These are phyloP conservation scores for Pinctada fucata DNA, from an alignment of 2,888 invertebrate species.

Conservation along the genomic window DNA sequence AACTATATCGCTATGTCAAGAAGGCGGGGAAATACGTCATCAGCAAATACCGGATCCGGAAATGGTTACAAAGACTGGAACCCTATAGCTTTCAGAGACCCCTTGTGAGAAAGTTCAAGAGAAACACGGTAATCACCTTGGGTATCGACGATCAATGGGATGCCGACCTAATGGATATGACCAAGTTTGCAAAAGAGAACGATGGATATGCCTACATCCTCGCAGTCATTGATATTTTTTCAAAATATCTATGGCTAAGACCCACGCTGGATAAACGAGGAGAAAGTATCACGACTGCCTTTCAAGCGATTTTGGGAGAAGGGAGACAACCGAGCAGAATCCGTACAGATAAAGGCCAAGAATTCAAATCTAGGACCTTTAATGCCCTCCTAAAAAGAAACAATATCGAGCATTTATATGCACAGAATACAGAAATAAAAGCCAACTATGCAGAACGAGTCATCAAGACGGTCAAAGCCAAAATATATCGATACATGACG, in stretches of 20 bases:
- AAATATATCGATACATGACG: slow-evolving; percentile 33
- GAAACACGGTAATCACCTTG: slow-evolving; percentile 28
- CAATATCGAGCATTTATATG: slow-evolving; percentile 32
- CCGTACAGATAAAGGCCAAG: slow-evolving; percentile 35
- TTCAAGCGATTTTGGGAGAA: slow-evolving; percentile 32
- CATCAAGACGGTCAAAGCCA: slow-evolving; percentile 36
- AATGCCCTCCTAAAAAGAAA: slow-evolving; percentile 25
- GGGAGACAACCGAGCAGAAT: slow-evolving; percentile 26
- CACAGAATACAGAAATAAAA: slow-evolving; percentile 42
- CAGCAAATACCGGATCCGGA: slow-evolving; percentile 36
- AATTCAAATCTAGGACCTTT: slow-evolving; percentile 39
- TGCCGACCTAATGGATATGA: slow-evolving; percentile 44
- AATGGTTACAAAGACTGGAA: slow-evolving; percentile 40
- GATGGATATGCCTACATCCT: slow-evolving; percentile 29
- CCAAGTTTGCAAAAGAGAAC: slow-evolving; percentile 33
- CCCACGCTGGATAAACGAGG: slow-evolving; percentile 36
- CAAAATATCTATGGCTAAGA: slow-evolving; percentile 41
- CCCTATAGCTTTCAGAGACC: slow-evolving; percentile 37
- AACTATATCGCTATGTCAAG: slow-evolving; percentile 37
- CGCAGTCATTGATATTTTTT: slow-evolving; percentile 41
- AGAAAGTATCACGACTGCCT: slow-evolving; percentile 16
- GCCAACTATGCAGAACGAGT: slow-evolving; percentile 38
- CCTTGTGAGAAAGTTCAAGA: slow-evolving; percentile 16
- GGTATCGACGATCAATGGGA: slow-evolving; percentile 44
- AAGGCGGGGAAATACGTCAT: slow-evolving; percentile 30